Base-by-base conservation (phyloP, 1,140 invertebrate genomes). In the Pentalonia nigronervosa region DNA sequence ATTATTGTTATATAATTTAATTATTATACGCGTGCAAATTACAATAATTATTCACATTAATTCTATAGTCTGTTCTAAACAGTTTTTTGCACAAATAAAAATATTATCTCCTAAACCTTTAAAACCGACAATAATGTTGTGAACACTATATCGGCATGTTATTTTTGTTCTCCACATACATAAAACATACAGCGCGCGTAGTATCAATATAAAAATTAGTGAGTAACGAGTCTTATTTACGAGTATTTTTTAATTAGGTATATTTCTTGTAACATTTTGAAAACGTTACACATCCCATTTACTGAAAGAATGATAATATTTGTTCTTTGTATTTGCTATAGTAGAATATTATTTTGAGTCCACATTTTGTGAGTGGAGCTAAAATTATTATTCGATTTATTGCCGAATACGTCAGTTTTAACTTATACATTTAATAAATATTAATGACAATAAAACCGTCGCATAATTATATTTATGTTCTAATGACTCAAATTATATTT, bases 331-430 rank as follows among this genome's bases (percentile, higher is more conserved):
- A 25, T 47, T 47, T 86, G 9, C 25, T 25, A 21, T 23, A 47
- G 11, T n/a, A 30, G 8, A 47, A 45, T 83, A 23, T 25, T 41
- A 56, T 89, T 53, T 89, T 53, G n/a, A 48, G n/a, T 36, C n/a
- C 8, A 23, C 20, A 2, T 36, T 53, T 23, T 53, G 17, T 89
- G 36, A 11, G 21, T 25, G 47, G 7, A 23, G n/a, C 21, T 53
- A 89, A 36, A 89, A 89, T 53, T 89, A 36, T 53, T 53, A 36
- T 89, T 89, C 8, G 20, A 89, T 36, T 34, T 89, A 50, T 89
- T 89, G 21, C n/a, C 1, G 4, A 48, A 89, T 23, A 4, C 50
- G n/a, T 53, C n/a, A 87, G 20, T 87, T 41, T 50, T 87, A 9
- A 48, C 47, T 34, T 89, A 53, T 25, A 41, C 9, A 8, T 89